Evolutionary conservation across 2,888 invertebrate genomes (phyloP), one percentile per base, ranked within the genome.

Genomic region (Phorcus lineatus): DNA sequence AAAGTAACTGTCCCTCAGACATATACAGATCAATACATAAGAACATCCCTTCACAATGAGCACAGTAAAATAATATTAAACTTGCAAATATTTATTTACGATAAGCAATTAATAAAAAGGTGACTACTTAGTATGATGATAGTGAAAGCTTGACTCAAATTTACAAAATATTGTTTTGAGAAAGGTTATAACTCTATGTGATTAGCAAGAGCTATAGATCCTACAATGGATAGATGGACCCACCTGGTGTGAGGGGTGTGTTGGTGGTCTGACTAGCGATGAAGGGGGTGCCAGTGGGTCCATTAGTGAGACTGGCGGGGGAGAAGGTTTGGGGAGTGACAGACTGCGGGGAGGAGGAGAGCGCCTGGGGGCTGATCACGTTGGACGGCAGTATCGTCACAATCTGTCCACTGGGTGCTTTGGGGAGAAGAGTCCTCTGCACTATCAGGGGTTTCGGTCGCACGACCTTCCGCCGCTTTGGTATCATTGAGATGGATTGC

Each of bases 401-500:
- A 75, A 87, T 83, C 70, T 86, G 85, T 0, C 82, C 81, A 31
- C 78, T 70, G 11, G 77, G 81, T 47, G 88, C 85, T 78, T 91
- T 92, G 6, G 92, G 92, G 40, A 92, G 82, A 13, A 92, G 84
- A 1, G 90, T 90, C 62, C 92, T 84, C 86, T 92, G 92, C n/a
- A 89, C 85, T 47, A 91, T 85, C 54, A 88, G 84, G 0, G 85
- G 84, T 0, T 82, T 74, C 19, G 74, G 67, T 19, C 53, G 53
- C 13, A 75, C 78, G 2, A 67, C 52, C 67, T 82, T 82, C 40
- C 82, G 76, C 19, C 76, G 82, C 28, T 77, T 74, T 16, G 81
- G 79, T 36, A 77, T 78, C 70, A 85, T 55, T 28, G 74, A 70
- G 57, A 74, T 79, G 11, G 74, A 36, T 57, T 79, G 74, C 74